Evolutionary conservation across 2,113 vertebrate species (phyloP).

Genomic region (Todiramphus saurophagus): DNA sequence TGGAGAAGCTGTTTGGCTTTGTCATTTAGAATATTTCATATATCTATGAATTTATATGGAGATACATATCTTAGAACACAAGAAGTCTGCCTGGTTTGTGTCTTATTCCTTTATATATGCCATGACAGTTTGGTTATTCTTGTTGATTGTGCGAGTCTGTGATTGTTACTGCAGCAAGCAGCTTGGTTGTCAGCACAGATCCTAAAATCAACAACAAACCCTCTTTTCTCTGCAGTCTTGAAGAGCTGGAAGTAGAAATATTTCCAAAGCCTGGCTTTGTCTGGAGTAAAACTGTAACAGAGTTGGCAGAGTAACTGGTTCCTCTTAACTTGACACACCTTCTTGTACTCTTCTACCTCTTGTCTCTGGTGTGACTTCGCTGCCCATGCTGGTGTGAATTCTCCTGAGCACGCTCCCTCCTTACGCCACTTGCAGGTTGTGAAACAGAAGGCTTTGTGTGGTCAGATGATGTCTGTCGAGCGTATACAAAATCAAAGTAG

Average conservation of each 20-base stretch:
- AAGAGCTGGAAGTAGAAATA: not conserved
- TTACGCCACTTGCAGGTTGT: rapidly evolving
- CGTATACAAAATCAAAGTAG: rapidly evolving
- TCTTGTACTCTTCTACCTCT: too few species aligned
- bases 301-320: not conserved
- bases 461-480: not conserved
- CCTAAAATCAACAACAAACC: not conserved
- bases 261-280: not conserved
- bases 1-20: not conserved
- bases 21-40: not conserved
- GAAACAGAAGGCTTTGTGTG: not conserved
- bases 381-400: too few species aligned
- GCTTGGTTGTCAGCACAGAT: not conserved
- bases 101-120: not conserved
- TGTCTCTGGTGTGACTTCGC: too few species aligned
- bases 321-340: too few species aligned
- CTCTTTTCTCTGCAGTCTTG: not conserved
- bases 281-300: not conserved
- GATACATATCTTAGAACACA: not conserved
- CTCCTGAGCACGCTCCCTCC: not conserved
- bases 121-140: not conserved
- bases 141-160: not conserved
- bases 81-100: not conserved
- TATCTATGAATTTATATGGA: too few species aligned
- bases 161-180: not conserved